Conservation (phyloP, 2,113 vertebrate genomes). For the Notarius lentiginosus region DNA sequence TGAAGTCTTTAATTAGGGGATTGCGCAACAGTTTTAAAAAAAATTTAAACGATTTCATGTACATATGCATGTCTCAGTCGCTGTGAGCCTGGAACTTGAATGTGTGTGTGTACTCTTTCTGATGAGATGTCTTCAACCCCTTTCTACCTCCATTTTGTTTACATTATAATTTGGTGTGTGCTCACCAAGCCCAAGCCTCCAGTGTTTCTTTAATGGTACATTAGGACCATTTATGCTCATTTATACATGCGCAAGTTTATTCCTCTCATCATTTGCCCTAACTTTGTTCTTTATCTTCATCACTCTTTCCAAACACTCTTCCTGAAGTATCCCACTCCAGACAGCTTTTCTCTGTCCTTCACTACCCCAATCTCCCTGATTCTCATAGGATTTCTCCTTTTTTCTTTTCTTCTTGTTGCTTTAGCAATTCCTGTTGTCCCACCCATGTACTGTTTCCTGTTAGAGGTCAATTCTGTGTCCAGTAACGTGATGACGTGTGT, state of each 20-base stretch:
- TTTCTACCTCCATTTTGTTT: conserved; percentile 36
- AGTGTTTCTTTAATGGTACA: conserved; percentile 15
- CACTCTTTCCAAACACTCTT: background rate
- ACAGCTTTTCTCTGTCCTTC: background rate
- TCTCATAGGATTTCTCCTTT: conserved; percentile 46
- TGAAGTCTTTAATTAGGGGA: background rate
- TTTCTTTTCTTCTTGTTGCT: conserved; percentile 57
- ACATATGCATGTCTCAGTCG: background rate
- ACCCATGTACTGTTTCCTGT: conserved; percentile 72
- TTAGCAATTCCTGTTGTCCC: conserved; percentile 64
- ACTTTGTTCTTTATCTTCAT: background rate
- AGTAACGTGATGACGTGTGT: conserved; percentile 60
- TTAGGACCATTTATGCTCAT: background rate
- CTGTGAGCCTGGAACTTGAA: background rate
- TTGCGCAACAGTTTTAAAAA: background rate
- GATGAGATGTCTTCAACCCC: conserved; percentile 25
- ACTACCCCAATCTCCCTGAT: background rate
- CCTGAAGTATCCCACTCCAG: background rate
- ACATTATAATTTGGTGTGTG: conserved; percentile 37
- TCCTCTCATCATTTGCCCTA: background rate
- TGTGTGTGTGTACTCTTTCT: background rate
- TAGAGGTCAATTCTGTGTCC: conserved; percentile 68
- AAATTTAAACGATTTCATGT: background rate
- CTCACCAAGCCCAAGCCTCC: conserved; percentile 19
- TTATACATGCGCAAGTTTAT: background rate